A percentile compares a stretch with the other conserved stretches of the same genome.
These are phyloP conservation scores for Nasonia vitripennis DNA, from an alignment of 1,140 invertebrate genomes.

Conservation along the genomic window DNA sequence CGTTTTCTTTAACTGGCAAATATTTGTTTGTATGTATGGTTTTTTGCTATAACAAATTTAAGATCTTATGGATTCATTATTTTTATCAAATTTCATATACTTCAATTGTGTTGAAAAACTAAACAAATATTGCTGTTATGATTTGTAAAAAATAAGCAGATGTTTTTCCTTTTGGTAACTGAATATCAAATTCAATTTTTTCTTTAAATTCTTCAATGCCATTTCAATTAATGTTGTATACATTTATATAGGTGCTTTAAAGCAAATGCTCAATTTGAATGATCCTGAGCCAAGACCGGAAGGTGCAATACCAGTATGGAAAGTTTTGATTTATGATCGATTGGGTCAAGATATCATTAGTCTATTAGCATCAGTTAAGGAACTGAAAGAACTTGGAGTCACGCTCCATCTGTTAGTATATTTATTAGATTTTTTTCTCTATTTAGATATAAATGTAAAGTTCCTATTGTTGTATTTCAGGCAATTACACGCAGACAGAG, in stretches of 20 bases:
- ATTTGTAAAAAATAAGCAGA: background rate
- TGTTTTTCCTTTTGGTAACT: background rate
- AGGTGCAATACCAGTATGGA: conserved; percentile 92
- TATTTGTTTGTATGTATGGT: conserved; percentile 42
- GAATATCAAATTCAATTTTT: too few relatives aligned
- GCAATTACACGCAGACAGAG: conserved; percentile 94
- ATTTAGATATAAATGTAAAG: background rate
- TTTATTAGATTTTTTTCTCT: background rate
- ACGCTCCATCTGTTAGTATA: conserved; percentile 94
- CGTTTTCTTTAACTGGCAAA: conserved; percentile 24
- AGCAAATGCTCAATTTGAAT: conserved; percentile 97
- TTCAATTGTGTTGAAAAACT: background rate
- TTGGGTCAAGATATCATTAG: conserved; percentile 99
- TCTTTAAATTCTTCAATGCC: too few relatives aligned
- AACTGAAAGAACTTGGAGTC: conserved; percentile 95
- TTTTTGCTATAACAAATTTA: conserved; percentile 30
- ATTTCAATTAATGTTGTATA: conserved; percentile 13
- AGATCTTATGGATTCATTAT: conserved; percentile 30
- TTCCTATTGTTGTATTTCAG: conserved; percentile 71
- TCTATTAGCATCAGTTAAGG: conserved; percentile 96
- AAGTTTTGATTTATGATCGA: conserved; percentile 96
- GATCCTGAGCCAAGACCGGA: conserved; percentile 84
- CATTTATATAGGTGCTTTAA: conserved; percentile 85
- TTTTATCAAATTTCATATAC: background rate
- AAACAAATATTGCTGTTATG: background rate